Evolutionary conservation across 2,113 vertebrate species (phyloP), one percentile per base, ranked within the genome.

Genomic region (Cichladusa arquata): DNA sequence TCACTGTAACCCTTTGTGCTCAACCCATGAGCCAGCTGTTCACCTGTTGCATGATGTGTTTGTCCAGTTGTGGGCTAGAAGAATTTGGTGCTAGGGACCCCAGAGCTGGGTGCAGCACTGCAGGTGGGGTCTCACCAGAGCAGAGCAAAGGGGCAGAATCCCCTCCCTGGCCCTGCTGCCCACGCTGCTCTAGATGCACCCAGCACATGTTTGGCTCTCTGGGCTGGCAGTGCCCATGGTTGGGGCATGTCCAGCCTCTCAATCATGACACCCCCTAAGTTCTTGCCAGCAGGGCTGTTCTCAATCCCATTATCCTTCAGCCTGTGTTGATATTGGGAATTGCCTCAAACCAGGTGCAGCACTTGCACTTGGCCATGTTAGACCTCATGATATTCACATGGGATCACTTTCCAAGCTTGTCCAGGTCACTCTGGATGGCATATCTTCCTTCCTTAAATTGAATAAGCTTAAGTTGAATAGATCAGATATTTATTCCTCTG

Each of bases 11-110:
- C 20, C 33, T 8, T 31, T 31, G 10, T 51, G 57, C 33, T 29
- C 18, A 20, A 25, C 10, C 19, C 10, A 7, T 36, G 20, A 31
- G 20, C 10, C 47, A 53, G 56, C 26, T 62, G 56, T 11, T 71
- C 38, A 31, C 20, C 25, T 53, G 25, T 20, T 0, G 0, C 13
- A 31, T 20, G 17, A 62, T 25, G 17, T 62, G 47, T 36, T 72
- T 45, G 8, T 45, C 57, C 38, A 53, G 66, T 20, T 29, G 24
- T 51, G 45, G 38, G 25, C 26, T 45, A 26, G 69, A 72, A 36
- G 26, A 33, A 45, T 54, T 33, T 26, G 23, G 11, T 34, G 48
- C 40, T 54, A 38, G 47, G 14, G 47, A n/a, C 4, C 0, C 29
- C n/a, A 40, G 19, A 36, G 36, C 36, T 36, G 36, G 36, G 29